Base-by-base conservation (phyloP, 2,113 vertebrate genomes). In the Eudyptes chrysolophus region DNA sequence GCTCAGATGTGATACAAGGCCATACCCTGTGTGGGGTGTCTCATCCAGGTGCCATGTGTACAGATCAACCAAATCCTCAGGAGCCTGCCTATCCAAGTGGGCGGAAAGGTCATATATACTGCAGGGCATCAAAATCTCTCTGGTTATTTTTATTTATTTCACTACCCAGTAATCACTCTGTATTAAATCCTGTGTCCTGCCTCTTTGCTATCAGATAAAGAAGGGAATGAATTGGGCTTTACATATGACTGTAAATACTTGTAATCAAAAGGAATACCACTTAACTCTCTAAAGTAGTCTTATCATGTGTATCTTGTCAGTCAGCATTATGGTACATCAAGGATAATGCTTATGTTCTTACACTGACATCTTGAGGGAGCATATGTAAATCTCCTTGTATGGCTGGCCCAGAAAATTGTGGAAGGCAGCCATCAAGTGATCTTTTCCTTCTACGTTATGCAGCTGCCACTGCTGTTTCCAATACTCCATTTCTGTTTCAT, bases 231-330 rank as follows among this genome's bases (percentile, higher is more conserved):
- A 87, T 32, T 94, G 25, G n/a, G 57, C 40, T 94, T 91, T 85
- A 68, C 51, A 68, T 58, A 42, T 54, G 62, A 54, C n/a, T 92
- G 36, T 74, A 94, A 95, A 97, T 87, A 95, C 78, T 74, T 89
- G n/a, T 92, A 89, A 96, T 90, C 81, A 91, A 90, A 95, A 94
- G 70, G 40, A 90, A 92, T 57, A 58, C 24, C 66, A 78, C 66
- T 89, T 95, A 64, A 57, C 30, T 87, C 52, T 84, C 87, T 92
- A 48, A 93, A 86, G 58, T 44, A 58, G 25, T 40, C 42, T 84
- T 89, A 81, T 72, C 82, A 69, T 27, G 46, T 60, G 7, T 92
- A 64, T 84, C 77, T 93, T 95, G 91, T 94, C 95, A 94, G 70
- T 87, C 85, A 90, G 80, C 52, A 88, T 96, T 95, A 88, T 29